A percentile compares a stretch with the other conserved stretches of the same genome.
phyloP scores from a whole-genome alignment of 2,888 invertebrate genomes.

The Parapristionchus giblindavisi region DNA sequence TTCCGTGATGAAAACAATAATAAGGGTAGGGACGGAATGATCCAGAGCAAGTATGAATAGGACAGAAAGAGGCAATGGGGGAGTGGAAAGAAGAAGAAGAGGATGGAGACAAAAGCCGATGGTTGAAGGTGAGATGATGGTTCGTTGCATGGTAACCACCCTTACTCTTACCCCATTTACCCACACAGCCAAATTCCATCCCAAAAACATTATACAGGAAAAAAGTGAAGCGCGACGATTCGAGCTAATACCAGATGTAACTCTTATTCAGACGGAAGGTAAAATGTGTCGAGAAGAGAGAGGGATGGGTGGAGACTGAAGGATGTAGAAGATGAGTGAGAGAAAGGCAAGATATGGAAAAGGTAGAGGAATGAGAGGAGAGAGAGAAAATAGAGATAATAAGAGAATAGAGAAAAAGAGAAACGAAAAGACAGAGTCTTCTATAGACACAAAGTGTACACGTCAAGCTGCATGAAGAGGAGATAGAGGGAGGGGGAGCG shows the following conservation, averaged over 20 bases:
- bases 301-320: neutral
- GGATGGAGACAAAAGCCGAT: neutral
- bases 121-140: neutral
- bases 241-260: constrained; percentile 15
- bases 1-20: too few species aligned
- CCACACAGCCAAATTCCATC: too few species aligned
- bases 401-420: neutral
- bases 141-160: neutral
- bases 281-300: neutral
- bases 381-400: neutral
- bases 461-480: neutral
- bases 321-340: constrained; percentile 3
- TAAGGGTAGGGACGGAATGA: neutral
- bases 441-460: constrained; percentile 34
- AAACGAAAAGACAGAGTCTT: constrained; percentile 8
- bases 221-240: constrained; percentile 29
- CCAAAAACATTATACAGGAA: too few species aligned
- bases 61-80: neutral
- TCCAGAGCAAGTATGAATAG: neutral
- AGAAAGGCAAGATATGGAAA: neutral
- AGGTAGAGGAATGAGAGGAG: neutral
- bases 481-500: neutral
- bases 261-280: constrained; percentile 22
- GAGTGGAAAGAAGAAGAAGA: neutral
- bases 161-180: too few species aligned